Conservation (phyloP, 2,888 invertebrate genomes). For the Acanthopleura granulata region DNA sequence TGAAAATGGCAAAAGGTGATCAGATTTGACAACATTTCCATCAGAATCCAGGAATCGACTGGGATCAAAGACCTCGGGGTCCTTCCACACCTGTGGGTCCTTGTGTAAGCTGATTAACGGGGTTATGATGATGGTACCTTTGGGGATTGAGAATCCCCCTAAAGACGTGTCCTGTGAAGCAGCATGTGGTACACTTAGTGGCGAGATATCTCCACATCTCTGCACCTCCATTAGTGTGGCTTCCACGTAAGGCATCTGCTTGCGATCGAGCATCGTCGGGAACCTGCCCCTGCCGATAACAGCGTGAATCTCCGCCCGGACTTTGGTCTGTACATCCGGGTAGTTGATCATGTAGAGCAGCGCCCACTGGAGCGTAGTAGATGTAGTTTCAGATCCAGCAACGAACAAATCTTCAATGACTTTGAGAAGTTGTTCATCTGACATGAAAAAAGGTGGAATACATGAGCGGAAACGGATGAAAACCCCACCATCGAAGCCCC, state of each 20-base stretch:
- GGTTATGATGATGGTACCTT: constrained; percentile 33
- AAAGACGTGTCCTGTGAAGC: constrained; percentile 46
- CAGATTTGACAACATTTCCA: background rate
- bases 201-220: constrained; percentile 46
- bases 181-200: constrained; percentile 52
- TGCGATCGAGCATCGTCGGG: constrained; percentile 38
- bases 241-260: constrained; percentile 40
- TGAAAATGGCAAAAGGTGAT: background rate
- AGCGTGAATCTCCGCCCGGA: constrained; percentile 44
- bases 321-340: constrained; percentile 46
- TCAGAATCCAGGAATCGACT: background rate
- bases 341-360: constrained; percentile 50
- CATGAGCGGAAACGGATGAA: background rate
- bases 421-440: background rate
- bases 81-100: background rate
- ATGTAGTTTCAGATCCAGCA: constrained; percentile 57
- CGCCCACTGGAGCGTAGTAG: constrained; percentile 54
- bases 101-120: background rate
- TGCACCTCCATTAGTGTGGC: constrained; percentile 39
- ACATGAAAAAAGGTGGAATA: background rate
- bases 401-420: constrained; percentile 51
- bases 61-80: background rate
- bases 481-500: background rate
- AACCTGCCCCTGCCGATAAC: constrained; percentile 30
- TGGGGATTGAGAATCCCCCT: constrained; percentile 41